Conservation (phyloP, 2,888 invertebrate species). For the Ectemnius lituratus region DNA sequence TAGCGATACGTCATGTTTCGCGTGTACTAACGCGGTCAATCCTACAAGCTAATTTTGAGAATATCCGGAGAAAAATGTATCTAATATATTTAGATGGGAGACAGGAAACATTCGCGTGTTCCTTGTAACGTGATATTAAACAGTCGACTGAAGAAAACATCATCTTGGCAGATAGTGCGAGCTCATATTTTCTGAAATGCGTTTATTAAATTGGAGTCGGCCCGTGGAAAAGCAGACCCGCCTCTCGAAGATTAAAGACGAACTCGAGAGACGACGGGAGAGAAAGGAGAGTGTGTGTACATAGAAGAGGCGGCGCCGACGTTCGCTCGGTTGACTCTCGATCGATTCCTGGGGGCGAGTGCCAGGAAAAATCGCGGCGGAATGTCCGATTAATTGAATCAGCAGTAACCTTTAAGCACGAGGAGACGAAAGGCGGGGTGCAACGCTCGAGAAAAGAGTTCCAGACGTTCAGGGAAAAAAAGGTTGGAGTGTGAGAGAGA, state of each 20-base stretch:
- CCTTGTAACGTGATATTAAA: background rate
- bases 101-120: background rate
- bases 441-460: too few species aligned
- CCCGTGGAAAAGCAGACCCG: background rate
- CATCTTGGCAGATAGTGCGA: background rate
- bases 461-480: slow-evolving; percentile 12
- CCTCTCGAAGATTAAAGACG: background rate
- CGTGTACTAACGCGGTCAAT: background rate
- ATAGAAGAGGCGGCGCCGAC: background rate
- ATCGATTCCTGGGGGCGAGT: slow-evolving; percentile 9
- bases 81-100: background rate
- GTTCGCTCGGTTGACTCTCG: too few species aligned
- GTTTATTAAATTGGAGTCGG: slow-evolving; percentile 3
- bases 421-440: too few species aligned
- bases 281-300: background rate
- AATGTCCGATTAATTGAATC: slow-evolving; percentile 47
- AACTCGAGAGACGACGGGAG: background rate
- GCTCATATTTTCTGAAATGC: background rate
- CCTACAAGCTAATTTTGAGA: background rate
- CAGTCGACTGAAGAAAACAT: background rate
- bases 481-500: slow-evolving; percentile 15
- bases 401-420: slow-evolving; percentile 18
- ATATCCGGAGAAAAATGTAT: background rate
- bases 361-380: slow-evolving; percentile 24
- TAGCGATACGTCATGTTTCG: background rate